Percentiles rank a stretch among this genome's conserved stretches.
phyloP scores from a whole-genome alignment of 2,888 invertebrate genomes.

The Drosophila emarginata region DNA sequence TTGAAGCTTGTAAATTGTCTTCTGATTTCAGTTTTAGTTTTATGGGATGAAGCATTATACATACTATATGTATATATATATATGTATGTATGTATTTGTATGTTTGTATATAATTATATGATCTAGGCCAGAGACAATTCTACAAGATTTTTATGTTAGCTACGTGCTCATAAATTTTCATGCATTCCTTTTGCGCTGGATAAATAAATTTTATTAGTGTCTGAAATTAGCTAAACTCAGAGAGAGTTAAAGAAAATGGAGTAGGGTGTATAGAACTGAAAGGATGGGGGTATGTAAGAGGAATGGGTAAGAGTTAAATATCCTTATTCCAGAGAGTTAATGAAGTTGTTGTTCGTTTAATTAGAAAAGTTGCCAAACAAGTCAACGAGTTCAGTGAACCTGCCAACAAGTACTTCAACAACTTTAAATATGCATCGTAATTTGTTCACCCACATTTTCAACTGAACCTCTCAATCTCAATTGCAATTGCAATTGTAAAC shows the following conservation, averaged over 20 bases:
- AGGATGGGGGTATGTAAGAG: not conserved
- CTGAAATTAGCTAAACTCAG: conserved; percentile 26
- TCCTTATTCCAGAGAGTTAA: conserved; percentile 6
- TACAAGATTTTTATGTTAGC: conserved; percentile 55
- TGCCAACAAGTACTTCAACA: conserved; percentile 35
- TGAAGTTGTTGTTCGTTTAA: conserved; percentile 55
- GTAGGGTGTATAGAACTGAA: not conserved
- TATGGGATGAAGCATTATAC: conserved; percentile 31
- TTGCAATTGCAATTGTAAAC: conserved; percentile 24
- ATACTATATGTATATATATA: conserved; percentile 16
- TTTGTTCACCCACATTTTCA: conserved; percentile 20
- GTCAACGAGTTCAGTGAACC: conserved; percentile 47
- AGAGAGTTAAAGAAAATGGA: conserved; percentile 1
- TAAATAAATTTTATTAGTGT: conserved; percentile 52
- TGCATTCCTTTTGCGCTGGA: conserved; percentile 44
- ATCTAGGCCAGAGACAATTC: conserved; percentile 38
- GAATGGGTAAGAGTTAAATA: too few species aligned
- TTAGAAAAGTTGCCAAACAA: conserved; percentile 61
- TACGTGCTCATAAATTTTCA: conserved; percentile 69
- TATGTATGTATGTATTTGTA: conserved; percentile 51
- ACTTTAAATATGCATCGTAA: conserved; percentile 42
- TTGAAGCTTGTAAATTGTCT: conserved; percentile 58
- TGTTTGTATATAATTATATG: conserved; percentile 23
- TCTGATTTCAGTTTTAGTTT: conserved; percentile 23
- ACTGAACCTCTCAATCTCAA: conserved; percentile 47